Evolutionary conservation across 2,113 vertebrate genomes (phyloP), one percentile per base, ranked within the genome.

Genomic region (Elachura formosa): DNA sequence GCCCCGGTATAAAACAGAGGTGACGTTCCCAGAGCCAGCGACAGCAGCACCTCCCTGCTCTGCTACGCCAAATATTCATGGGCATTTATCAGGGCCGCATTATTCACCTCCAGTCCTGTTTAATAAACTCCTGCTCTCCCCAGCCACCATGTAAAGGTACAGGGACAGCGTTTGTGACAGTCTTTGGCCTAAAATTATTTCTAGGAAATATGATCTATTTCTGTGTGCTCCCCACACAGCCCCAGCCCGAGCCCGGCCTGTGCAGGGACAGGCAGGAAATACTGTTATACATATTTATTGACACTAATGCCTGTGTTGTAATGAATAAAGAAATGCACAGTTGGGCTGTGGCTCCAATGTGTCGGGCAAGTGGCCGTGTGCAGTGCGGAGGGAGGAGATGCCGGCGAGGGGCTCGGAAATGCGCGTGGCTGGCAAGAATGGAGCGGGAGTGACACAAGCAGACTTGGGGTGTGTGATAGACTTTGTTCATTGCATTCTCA

Each of bases 401-500:
- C 98, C 98, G 96, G 98, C 97, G 33, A 95, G 97, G 97, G 97
- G 96, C 98, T 98, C 96, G 98, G 98, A 98, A 98, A 98, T 98
- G 97, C 98, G 97, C 96, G 97, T 97, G 98, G 93, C 98, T 98
- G 98, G 98, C 96, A 98, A 98, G 98, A 98, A 98, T 98, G 98
- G 98, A 99, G 98, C 98, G 97, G 98, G 98, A 98, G 97, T 97
- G 98, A 98, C 98, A 98, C 98, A 98, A 97, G 98, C 97, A 98
- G 98, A 98, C 98, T 98, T 98, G 98, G 97, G 98, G 98, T 98
- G 98, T 98, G 98, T 98, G 98, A 98, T 98, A 98, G 98, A 98
- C 98, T 98, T 98, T 98, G 98, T 98, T 99, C 99, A 98, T 99
- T 99, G 98, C 98, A 99, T 99, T 99, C 99, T 99, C 98, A 99